A percentile compares a stretch with the other conserved stretches of the same genome.
Evolutionary conservation across 2,797 vertebrate species (phyloP).

Genomic region (Chrysolophus pictus): DNA sequence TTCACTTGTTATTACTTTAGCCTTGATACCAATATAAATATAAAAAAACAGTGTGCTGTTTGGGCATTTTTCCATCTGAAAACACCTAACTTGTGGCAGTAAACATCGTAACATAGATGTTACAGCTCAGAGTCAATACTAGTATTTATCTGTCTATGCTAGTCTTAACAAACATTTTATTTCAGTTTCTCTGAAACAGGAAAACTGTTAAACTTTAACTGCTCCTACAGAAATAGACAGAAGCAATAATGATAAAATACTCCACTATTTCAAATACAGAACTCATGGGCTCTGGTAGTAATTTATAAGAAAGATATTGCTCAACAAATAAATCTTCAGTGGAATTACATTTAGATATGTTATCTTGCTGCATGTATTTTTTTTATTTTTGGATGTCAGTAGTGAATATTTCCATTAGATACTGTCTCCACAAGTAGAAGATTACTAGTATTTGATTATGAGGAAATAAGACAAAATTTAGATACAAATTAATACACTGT

Average conservation of each 20-base stretch:
- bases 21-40: not conserved
- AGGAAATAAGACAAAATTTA: not conserved
- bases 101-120: conserved; percentile 60
- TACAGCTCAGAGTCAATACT: conserved; percentile 46
- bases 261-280: conserved; percentile 24
- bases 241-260: conserved; percentile 29
- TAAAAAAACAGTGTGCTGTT: not conserved
- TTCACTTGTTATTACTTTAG: not conserved
- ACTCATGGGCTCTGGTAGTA: not conserved
- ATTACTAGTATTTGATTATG: not conserved
- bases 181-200: conserved; percentile 50
- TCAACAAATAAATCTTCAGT: not conserved
- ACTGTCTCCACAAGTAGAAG: not conserved
- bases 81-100: conserved; percentile 36
- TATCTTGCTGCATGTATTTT: not conserved
- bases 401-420: not conserved
- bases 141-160: conserved; percentile 32
- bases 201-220: conserved; percentile 25
- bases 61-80: conserved; percentile 49
- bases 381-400: rapidly evolving
- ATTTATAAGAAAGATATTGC: not conserved
- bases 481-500: not conserved
- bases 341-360: not conserved
- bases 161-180: conserved; percentile 18
- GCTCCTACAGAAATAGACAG: conserved; percentile 20